phyloP scores from a whole-genome alignment of 1,140 invertebrate genomes.

The Drosophila mauritiana region DNA sequence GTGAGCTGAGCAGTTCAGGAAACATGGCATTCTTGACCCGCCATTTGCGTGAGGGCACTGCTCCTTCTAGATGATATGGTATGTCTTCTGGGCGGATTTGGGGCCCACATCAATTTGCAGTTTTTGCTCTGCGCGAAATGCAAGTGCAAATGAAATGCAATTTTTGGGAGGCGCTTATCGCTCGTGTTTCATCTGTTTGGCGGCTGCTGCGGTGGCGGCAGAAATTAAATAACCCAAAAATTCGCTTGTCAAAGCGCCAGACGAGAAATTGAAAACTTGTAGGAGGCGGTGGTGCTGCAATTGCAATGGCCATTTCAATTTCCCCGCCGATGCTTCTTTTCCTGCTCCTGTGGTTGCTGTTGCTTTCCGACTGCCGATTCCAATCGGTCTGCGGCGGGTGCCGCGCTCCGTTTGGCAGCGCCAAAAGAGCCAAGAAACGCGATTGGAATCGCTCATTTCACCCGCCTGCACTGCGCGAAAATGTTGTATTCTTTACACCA shows the following conservation, averaged over 20 bases:
- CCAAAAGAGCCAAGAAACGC: conserved; percentile 52
- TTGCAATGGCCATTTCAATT: neutral
- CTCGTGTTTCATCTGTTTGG: conserved; percentile 55
- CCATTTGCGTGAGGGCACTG: conserved; percentile 20
- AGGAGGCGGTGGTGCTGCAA: conserved; percentile 60
- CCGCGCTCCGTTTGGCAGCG: conserved; percentile 78
- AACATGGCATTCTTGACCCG: conserved; percentile 47
- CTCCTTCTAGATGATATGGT: conserved; percentile 26
- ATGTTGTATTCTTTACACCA: neutral
- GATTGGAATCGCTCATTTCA: conserved; percentile 78
- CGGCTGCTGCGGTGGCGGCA: conserved; percentile 21
- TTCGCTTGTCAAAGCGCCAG: conserved; percentile 66
- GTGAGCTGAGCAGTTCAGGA: conserved; percentile 13
- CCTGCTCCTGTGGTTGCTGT: conserved; percentile 11
- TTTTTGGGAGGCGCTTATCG: conserved; percentile 64
- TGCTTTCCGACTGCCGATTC: conserved; percentile 53
- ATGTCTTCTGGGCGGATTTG: conserved; percentile 32
- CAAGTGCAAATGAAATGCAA: conserved; percentile 75
- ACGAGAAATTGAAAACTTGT: conserved; percentile 62
- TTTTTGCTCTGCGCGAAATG: conserved; percentile 24
- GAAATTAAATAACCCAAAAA: conserved; percentile 76
- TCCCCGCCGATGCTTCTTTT: conserved; percentile 11
- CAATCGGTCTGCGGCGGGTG: conserved; percentile 74
- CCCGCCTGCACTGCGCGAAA: conserved; percentile 37
- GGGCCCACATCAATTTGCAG: conserved; percentile 38